Evolutionary conservation across 2,888 invertebrate genomes (phyloP), one percentile per base, ranked within the genome.

Genomic region (Tenthredo livida): DNA sequence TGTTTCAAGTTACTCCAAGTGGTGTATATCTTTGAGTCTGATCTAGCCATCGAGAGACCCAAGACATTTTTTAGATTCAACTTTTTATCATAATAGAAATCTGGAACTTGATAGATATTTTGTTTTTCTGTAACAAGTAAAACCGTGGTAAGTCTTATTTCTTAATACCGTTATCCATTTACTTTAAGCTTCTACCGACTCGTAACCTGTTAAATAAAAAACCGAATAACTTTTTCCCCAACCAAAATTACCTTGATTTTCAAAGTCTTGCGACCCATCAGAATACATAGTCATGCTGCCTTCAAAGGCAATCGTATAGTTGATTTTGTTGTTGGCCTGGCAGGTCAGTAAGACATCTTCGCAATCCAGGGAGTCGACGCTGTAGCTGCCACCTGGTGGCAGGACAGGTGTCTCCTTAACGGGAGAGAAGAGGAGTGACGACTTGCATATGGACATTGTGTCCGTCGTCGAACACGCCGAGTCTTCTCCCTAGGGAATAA

Each of bases 281-380:
- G 97, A 97, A 93, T 97, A 97, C 94, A 97, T 96, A 88, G 97
- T 96, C 89, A 96, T 95, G 90, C 97, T 97, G 91, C 98, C 98
- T 94, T 98, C 98, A 91, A 98, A 98, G 88, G 98, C 98, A 91
- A 98, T 98, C 87, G 98, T 98, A 93, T 98, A 98, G 94, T 98
- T 98, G 94, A 98, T 97, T 94, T 98, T 98, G 93, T 98, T 98
- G 89, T 95, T 95, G 87, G 97, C 97, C 94, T 97, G 97, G 93
- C 98, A 98, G 87, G 98, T 98, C 88, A 98, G 95, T 93, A 98
- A 96, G 92, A 98, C 97, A 91, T 98, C 97, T 92, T 97, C 97
- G 94, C 97, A 97, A 93, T 98, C 98, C 89, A 98, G 95, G 88
- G 98, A 98, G 93, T 98, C 98, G 87, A 98, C 97, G 90, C 98